These are phyloP conservation scores for Drosophila eohydei DNA, from an alignment of 2,888 invertebrate species.

Conservation along the genomic window DNA sequence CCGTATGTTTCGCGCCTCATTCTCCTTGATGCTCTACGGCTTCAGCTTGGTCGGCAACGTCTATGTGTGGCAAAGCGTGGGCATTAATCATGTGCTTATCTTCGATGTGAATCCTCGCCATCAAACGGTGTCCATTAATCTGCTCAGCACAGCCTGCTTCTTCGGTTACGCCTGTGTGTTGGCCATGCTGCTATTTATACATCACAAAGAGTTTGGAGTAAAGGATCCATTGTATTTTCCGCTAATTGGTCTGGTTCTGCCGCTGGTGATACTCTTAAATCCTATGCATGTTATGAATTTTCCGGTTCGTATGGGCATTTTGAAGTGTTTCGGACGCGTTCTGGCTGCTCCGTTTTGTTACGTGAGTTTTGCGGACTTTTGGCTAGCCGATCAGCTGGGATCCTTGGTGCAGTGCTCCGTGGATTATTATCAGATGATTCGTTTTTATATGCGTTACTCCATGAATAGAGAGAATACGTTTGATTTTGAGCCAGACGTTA, in stretches of 20 bases:
- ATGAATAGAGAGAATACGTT: conserved; percentile 2
- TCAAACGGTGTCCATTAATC: conserved; percentile 94
- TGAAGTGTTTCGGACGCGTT: conserved; percentile 91
- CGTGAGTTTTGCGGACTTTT: conserved; percentile 97
- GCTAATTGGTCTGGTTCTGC: conserved; percentile 90
- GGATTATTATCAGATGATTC: conserved; percentile 95
- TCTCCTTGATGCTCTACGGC: conserved; percentile 94
- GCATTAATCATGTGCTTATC: conserved; percentile 98
- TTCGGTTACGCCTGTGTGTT: conserved; percentile 96
- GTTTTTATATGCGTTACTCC: conserved; percentile 89
- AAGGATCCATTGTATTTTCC: conserved; percentile 96
- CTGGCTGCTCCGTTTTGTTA: conserved; percentile 94
- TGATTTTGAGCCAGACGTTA: conserved; percentile 87
- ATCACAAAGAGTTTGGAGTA: conserved; percentile 88
- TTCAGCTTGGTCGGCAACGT: conserved; percentile 97
- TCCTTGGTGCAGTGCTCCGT: conserved; percentile 93
- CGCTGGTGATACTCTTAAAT: conserved; percentile 93
- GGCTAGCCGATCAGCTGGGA: conserved; percentile 97
- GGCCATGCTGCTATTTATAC: conserved; percentile 88
- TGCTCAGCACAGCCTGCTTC: conserved; percentile 94
- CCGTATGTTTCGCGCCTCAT: conserved; percentile 95
- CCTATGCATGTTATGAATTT: conserved; percentile 94
- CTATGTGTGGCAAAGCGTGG: conserved; percentile 96
- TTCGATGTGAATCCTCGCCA: conserved; percentile 97
- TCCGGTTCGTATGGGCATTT: conserved; percentile 95